phyloP scores from a whole-genome alignment of 1,140 invertebrate genomes.

The Brevipalpus yothersi region DNA sequence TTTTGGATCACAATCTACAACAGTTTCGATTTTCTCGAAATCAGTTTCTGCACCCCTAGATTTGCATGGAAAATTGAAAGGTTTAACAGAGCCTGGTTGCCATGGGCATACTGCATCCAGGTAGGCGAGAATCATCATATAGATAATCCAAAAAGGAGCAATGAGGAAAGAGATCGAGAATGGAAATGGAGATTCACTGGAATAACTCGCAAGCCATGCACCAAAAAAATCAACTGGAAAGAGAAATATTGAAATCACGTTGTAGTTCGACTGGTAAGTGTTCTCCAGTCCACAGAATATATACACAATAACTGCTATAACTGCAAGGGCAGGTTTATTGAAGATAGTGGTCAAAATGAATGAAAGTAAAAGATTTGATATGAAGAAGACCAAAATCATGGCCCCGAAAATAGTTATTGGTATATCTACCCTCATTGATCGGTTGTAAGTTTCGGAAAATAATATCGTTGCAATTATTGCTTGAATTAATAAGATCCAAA shows the following conservation, averaged over 20 bases:
- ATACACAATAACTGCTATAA: too few relatives aligned
- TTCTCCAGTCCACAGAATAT: constrained; percentile 3
- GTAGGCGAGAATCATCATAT: constrained; percentile 13
- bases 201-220: neutral
- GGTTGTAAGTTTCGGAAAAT: too few relatives aligned
- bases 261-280: neutral
- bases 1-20: neutral
- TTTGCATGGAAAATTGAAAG: constrained; percentile 22
- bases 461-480: neutral
- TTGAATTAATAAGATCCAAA: neutral
- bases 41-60: constrained; percentile 19
- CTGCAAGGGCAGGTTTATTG: neutral
- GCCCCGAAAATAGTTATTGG: too few relatives aligned
- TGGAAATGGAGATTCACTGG: neutral
- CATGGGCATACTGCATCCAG: constrained; percentile 18
- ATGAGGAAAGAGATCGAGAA: neutral
- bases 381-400: too few relatives aligned
- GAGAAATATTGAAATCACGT: neutral
- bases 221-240: neutral
- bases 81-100: constrained; percentile 22
- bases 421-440: too few relatives aligned
- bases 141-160: neutral
- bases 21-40: constrained; percentile 16
- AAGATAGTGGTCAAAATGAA: constrained; percentile 6
- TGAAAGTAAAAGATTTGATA: neutral